These are phyloP conservation scores for Acrocephalus scirpaceus DNA, from an alignment of 2,797 vertebrate genomes.

Conservation along the genomic window DNA sequence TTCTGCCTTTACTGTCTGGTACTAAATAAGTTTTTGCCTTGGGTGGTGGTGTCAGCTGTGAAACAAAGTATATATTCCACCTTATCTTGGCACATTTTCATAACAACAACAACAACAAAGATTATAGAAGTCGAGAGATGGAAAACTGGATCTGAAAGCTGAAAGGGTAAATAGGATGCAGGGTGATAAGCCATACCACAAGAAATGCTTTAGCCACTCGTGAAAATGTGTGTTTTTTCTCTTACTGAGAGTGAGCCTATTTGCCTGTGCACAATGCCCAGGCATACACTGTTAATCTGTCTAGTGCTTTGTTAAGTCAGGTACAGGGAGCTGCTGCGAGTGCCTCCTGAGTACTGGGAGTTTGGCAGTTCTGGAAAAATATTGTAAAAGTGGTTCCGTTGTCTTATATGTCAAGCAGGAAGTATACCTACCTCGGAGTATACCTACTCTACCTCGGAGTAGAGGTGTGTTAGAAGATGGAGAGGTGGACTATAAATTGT, in stretches of 20 bases:
- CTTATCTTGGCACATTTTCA: accelerated
- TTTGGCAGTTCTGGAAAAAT: background rate
- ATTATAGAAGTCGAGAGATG: background rate
- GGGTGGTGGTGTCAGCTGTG: background rate
- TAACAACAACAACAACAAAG: background rate
- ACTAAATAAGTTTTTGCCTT: background rate
- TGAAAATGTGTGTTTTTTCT: background rate
- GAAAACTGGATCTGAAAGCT: background rate
- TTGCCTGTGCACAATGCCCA: background rate
- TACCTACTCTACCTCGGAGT: too few species aligned
- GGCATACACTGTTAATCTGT: accelerated
- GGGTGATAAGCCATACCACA: background rate
- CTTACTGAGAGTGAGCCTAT: background rate
- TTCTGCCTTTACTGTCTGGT: background rate
- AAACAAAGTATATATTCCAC: background rate
- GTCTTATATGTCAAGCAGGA: background rate
- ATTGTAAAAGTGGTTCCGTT: background rate
- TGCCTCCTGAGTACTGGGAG: background rate
- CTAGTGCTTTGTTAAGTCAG: background rate
- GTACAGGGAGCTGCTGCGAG: background rate
- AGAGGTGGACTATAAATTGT: background rate
- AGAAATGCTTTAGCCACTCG: background rate
- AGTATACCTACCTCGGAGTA: too few species aligned
- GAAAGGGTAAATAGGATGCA: background rate
- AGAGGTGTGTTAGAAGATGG: background rate